These are phyloP conservation scores for Scomberomorus guttatus DNA, from an alignment of 2,797 vertebrate genomes.

Conservation along the genomic window DNA sequence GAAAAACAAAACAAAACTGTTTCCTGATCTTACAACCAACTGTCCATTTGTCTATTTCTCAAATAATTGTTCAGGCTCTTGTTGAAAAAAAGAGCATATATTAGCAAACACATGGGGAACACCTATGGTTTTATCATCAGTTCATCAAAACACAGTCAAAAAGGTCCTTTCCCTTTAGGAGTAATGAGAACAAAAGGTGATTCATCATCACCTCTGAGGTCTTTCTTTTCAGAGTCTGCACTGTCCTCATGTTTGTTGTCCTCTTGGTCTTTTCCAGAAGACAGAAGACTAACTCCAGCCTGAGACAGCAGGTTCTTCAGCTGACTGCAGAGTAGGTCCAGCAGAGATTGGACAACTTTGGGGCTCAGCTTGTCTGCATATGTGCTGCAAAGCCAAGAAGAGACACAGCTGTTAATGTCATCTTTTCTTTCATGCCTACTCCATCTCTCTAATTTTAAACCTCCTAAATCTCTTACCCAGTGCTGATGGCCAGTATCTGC, in stretches of 20 bases:
- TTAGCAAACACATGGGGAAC: neutral
- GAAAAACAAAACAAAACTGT: neutral
- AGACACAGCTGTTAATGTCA: neutral
- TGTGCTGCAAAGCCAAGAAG: slow-evolving; percentile 83
- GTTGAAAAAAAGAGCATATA: neutral
- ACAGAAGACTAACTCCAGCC: slow-evolving; percentile 89
- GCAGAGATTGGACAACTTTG: slow-evolving; percentile 96
- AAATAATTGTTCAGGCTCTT: too few species aligned
- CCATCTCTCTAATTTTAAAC: neutral
- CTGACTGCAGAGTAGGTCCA: slow-evolving; percentile 97
- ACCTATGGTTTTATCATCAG: neutral
- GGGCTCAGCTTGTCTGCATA: slow-evolving; percentile 97
- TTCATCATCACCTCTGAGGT: slow-evolving; percentile 90
- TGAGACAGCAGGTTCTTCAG: slow-evolving; percentile 97
- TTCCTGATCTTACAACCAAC: neutral
- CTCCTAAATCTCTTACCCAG: slow-evolving; percentile 87
- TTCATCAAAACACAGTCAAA: too few species aligned
- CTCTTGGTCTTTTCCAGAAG: slow-evolving; percentile 84
- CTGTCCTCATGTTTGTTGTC: slow-evolving; percentile 87
- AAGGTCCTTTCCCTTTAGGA: neutral
- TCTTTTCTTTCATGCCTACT: neutral
- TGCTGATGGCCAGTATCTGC: slow-evolving; percentile 98
- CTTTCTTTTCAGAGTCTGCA: slow-evolving; percentile 92
- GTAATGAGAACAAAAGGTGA: too few species aligned
- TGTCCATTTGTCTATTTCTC: neutral